A percentile compares a stretch with the other conserved stretches of the same genome.
Evolutionary conservation across 2,797 vertebrate species (phyloP).

Genomic region (Melanotaenia boesemani): DNA sequence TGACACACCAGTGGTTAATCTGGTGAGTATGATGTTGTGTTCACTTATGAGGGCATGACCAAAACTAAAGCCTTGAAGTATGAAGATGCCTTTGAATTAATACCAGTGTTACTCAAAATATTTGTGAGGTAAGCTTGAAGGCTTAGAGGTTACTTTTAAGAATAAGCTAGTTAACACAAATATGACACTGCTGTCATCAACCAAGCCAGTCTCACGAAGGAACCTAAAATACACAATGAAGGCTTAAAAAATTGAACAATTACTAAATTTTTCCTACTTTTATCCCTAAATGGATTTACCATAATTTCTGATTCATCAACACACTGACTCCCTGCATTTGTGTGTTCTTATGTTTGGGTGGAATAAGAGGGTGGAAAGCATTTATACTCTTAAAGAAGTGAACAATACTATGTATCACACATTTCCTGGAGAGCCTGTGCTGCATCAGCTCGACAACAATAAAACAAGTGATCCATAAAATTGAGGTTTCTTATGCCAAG

Average conservation of each 20-base stretch:
- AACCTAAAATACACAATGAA: neutral
- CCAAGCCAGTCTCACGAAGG: neutral
- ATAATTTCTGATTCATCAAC: neutral
- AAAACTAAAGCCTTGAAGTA: neutral
- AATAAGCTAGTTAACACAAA: neutral
- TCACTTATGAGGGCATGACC: neutral
- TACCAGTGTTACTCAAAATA: neutral
- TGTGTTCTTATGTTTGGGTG: neutral
- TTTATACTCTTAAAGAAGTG: too few species aligned
- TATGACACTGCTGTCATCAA: neutral
- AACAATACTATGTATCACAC: too few species aligned
- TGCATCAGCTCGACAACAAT: too few species aligned
- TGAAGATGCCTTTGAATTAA: neutral
- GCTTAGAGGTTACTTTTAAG: neutral
- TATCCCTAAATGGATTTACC: neutral
- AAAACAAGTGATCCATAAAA: too few species aligned
- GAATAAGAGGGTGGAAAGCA: neutral
- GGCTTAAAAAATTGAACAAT: neutral
- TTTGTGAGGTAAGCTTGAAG: neutral
- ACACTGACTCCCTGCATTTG: neutral
- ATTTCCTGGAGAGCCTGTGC: too few species aligned
- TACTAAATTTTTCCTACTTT: neutral
- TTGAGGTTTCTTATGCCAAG: too few species aligned
- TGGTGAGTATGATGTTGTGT: neutral
- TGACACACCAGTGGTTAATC: neutral